Evolutionary conservation across 1,140 invertebrate species (phyloP).

Genomic region (Drosophila willistoni): DNA sequence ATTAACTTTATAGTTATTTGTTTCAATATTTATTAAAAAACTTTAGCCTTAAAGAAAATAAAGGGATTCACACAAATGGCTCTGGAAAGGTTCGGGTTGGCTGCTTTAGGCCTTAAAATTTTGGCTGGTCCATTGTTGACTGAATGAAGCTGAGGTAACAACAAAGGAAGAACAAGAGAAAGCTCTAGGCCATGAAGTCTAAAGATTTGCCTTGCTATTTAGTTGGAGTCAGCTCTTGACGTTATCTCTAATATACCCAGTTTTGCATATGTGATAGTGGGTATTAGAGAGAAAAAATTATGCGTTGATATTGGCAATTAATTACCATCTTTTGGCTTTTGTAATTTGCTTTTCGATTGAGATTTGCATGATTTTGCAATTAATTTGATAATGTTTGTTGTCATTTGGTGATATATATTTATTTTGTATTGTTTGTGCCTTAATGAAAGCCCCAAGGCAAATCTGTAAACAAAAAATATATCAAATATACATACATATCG

Average conservation of each 20-base stretch:
- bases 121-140: no score
- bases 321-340: conserved; percentile 21
- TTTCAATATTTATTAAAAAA: no score
- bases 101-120: no score
- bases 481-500: not conserved
- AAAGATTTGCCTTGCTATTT: no score
- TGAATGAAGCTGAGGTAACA: no score
- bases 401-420: conserved; percentile 34
- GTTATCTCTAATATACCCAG: not conserved
- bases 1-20: no score
- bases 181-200: no score
- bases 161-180: no score
- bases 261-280: not conserved
- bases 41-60: no score
- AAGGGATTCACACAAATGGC: no score
- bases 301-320: conserved; percentile 33
- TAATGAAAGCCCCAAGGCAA: conserved; percentile 29
- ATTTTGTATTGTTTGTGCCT: conserved; percentile 18
- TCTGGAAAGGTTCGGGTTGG: no score
- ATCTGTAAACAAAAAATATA: conserved; percentile 25
- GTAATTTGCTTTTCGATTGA: conserved; percentile 24
- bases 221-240: no score
- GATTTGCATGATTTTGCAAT: conserved; percentile 37
- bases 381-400: conserved; percentile 29
- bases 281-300: not conserved